A percentile compares a stretch with the other conserved stretches of the same genome.
Conservation (phyloP, 2,797 vertebrate genomes). For the Cheirogaleus major region DNA sequence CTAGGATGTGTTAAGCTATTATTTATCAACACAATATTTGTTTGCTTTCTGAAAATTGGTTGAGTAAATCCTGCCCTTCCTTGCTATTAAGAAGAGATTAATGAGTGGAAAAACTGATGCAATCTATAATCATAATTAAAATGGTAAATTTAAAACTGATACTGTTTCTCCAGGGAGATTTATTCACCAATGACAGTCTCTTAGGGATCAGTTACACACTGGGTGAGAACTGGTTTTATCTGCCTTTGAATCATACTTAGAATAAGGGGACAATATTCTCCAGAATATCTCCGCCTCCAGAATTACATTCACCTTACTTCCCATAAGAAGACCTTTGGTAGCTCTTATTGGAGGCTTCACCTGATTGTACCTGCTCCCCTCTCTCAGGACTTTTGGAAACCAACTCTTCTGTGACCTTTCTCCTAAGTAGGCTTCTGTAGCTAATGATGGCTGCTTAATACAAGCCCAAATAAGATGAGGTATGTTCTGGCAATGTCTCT, state of each 20-base stretch:
- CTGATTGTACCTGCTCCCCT: neutral
- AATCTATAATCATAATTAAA: neutral
- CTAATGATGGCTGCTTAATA: neutral
- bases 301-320: neutral
- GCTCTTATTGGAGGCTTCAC: neutral
- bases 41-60: neutral
- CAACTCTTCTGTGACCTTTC: neutral
- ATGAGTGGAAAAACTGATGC: constrained; percentile 4
- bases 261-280: neutral
- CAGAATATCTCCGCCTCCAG: neutral
- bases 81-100: neutral
- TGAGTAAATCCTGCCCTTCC: neutral
- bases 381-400: neutral
- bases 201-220: neutral
- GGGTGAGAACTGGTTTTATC: neutral
- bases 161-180: constrained; percentile 10
- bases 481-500: neutral
- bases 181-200: neutral
- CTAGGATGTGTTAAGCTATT: neutral
- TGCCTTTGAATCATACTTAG: neutral
- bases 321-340: neutral
- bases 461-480: neutral
- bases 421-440: neutral
- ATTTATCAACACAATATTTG: neutral
- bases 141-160: neutral